Conservation (phyloP, 1,140 invertebrate genomes). For the Neoseiulus cucumeris region DNA sequence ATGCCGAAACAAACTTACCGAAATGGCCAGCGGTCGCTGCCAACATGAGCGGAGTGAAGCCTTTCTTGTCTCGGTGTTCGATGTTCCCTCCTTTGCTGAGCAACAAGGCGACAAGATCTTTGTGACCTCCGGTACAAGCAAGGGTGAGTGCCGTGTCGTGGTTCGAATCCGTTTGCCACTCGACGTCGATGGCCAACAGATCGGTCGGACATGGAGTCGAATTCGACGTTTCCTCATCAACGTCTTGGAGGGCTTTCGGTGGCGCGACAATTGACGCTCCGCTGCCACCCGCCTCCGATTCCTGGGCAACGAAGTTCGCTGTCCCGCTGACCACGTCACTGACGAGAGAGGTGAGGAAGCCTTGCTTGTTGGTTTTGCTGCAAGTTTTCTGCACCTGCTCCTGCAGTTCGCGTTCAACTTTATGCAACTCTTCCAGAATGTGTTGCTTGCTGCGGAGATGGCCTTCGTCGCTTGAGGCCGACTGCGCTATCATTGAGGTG, state of each 20-base stretch:
- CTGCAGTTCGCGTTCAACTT: slow-evolving; percentile 49
- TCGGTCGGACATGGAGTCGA: not conserved
- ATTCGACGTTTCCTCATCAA: not conserved
- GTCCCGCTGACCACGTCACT: slow-evolving; percentile 24
- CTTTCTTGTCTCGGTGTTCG: slow-evolving; percentile 95
- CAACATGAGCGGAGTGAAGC: slow-evolving; percentile 89
- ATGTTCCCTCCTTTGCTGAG: slow-evolving; percentile 76
- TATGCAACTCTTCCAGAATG: slow-evolving; percentile 53
- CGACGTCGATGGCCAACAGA: slow-evolving; percentile 42
- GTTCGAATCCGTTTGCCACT: slow-evolving; percentile 91
- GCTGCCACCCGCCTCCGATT: slow-evolving; percentile 5
- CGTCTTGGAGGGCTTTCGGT: slow-evolving; percentile 10
- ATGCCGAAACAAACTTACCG: slow-evolving; percentile 8
- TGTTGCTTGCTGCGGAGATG: slow-evolving; percentile 49
- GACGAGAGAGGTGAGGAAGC: slow-evolving; percentile 16
- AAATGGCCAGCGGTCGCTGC: slow-evolving; percentile 92
- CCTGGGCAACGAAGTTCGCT: slow-evolving; percentile 13
- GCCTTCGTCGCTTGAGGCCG: slow-evolving; percentile 30
- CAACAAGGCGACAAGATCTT: slow-evolving; percentile 77
- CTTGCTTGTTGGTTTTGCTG: slow-evolving; percentile 19
- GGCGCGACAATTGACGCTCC: slow-evolving; percentile 12
- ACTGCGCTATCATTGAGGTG: slow-evolving; percentile 11
- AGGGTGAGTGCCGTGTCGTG: slow-evolving; percentile 93
- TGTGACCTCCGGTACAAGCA: slow-evolving; percentile 88
- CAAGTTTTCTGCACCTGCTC: slow-evolving; percentile 34